Evolutionary conservation across 2,113 vertebrate species (phyloP), one percentile per base, ranked within the genome.

Genomic region (Phrynocephalus versicolor): DNA sequence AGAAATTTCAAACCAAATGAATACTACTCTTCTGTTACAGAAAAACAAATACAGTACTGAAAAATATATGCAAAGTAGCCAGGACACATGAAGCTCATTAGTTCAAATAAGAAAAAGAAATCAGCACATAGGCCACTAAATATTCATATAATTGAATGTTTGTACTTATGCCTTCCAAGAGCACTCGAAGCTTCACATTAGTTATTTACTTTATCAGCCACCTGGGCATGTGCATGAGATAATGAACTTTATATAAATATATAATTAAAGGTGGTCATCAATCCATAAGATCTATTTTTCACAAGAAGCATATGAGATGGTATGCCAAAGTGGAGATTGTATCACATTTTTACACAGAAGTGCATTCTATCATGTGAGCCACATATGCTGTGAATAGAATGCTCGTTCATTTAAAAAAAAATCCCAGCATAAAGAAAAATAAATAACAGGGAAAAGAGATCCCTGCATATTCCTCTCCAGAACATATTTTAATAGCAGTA

Each of bases 231-330:
- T 75, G n/a, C 82, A 72, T 89, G 35, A 77, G 71, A 82, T 75
- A 79, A 85, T 39, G 62, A 83, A 39, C 88, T 80, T 64, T 87
- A 37, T 33, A 88, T 16, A 89, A 88, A 79, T 77, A 25, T 62
- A 82, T 87, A 41, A 64, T 76, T 85, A 39, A 81, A 23, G 15
- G 51, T 2, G 86, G 35, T 45, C 19, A 73, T 14, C 25, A 19
- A 23, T 18, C 51, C n/a, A 77, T 1, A 3, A 55, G 51, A 30
- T n/a, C 33, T 60, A 37, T 35, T 78, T 62, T 57, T 72, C 55
- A 30, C n/a, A n/a, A 33, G 79, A 73, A 86, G 25, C 39, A 37
- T 9, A 64, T 51, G 58, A 74, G 37, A 33, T 65, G 27, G 12
- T 45, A 45, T 33, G 21, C 8, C 7, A 45, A 10, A 62, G 15